Base-by-base conservation (phyloP, 2,113 vertebrate species). In the Syrrhaptes paradoxus region DNA sequence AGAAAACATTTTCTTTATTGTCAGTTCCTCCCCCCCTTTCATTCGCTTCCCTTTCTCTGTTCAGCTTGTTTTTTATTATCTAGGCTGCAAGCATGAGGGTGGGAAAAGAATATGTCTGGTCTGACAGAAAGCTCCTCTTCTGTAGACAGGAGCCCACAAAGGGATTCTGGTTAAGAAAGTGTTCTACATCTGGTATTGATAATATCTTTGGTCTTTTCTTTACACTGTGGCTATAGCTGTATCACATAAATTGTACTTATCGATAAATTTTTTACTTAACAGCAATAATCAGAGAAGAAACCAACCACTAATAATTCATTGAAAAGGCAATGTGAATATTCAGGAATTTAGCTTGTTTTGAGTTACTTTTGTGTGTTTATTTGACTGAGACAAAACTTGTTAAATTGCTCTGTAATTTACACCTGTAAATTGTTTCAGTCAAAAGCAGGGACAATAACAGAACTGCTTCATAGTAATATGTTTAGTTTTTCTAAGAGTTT, bases 121-220 rank as follows among this genome's bases (percentile, higher is more conserved):
- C 78, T 91, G 87, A 63, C 54, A 80, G 59, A 90, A 95, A 85
- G 16, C 38, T 87, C 34, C 36, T 89, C 74, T 95, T 72, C 89
- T 66, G 58, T 4, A 58, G 62, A n/a, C 61, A 89, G 78, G 25
- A 78, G 41, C 36, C 62, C 89, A 62, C 84, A 0, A 0, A 87
- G 70, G 74, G 46, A 49, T n/a, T 57, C 49, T 6, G 46, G 28
- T 62, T 83, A 28, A 73, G 41, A 72, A 49, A 65, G 13, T 21
- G 36, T 62, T 89, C 77, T 70, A 31, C n/a, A 36, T 36, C 74
- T 75, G 43, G 20, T 73, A 32, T 17, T 59, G 74, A 73, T 87
- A 68, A 19, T 49, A 32, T 32, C 24, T 88, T 78, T 34, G 31
- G 48, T 75, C 62, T 87, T 89, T 65, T 58, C 49, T 70, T 87